phyloP scores from a whole-genome alignment of 1,140 invertebrate genomes.

The Hydropsyche tenuis region DNA sequence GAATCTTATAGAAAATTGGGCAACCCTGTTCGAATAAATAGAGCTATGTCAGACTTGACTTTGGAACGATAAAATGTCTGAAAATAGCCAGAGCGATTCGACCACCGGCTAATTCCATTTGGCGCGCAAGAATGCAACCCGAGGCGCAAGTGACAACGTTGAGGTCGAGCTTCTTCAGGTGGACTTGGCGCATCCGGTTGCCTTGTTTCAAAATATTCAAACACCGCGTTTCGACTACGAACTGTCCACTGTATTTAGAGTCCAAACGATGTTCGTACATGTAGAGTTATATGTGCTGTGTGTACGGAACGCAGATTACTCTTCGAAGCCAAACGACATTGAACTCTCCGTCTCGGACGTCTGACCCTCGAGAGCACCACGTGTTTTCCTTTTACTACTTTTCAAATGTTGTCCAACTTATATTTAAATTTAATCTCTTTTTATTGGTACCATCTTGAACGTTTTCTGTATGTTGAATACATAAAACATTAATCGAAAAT shows the following conservation, averaged over 20 bases:
- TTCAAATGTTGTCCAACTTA: too few species aligned
- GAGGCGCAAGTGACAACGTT: neutral
- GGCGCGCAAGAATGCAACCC: conserved; percentile 25
- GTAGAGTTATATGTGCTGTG: neutral
- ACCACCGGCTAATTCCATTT: conserved; percentile 31
- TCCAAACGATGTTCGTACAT: neutral
- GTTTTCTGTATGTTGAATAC: too few species aligned
- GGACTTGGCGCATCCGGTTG: neutral
- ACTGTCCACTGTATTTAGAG: neutral
- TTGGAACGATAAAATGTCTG: conserved; percentile 34
- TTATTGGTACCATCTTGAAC: too few species aligned
- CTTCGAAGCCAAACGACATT: too few species aligned
- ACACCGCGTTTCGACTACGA: neutral
- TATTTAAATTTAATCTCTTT: too few species aligned
- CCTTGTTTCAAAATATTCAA: neutral
- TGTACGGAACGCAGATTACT: neutral
- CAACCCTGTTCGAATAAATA: conserved; percentile 6
- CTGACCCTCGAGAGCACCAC: too few species aligned
- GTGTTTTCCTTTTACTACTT: too few species aligned
- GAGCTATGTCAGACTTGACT: conserved; percentile 34
- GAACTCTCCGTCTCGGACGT: too few species aligned
- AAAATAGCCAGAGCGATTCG: conserved; percentile 14
- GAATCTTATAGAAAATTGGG: too few species aligned
- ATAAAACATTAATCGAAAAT: too few species aligned
- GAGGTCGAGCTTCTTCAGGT: neutral